Conservation (phyloP, 1,140 invertebrate genomes). For the Leptinotarsa texana region DNA sequence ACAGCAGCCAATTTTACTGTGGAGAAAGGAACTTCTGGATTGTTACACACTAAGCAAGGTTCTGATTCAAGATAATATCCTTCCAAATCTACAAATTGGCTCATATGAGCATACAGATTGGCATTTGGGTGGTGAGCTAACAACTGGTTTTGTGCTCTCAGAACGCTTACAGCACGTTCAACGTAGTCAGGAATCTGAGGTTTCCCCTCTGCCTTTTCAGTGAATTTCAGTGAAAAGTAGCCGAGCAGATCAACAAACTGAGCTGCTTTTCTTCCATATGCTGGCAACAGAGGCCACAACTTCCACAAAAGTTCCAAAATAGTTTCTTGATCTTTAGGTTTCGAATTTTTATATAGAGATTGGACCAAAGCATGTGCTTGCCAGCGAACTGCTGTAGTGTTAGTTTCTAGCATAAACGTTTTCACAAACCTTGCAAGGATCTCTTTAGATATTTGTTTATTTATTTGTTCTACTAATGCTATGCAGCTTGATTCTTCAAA, state of each 20-base stretch:
- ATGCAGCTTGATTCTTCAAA: conserved; percentile 74
- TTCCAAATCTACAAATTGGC: conserved; percentile 91
- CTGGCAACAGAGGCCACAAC: conserved; percentile 87
- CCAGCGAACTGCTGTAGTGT: conserved; percentile 91
- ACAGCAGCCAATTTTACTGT: conserved; percentile 92
- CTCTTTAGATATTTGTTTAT: conserved; percentile 68
- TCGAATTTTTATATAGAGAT: conserved; percentile 85
- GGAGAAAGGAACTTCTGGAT: conserved; percentile 90
- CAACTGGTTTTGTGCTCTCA: conserved; percentile 85
- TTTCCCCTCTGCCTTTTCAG: conserved; percentile 41
- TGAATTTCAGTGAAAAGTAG: conserved; percentile 51
- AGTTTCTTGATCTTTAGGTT: conserved; percentile 73
- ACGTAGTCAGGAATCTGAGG: conserved; percentile 73
- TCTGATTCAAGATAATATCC: conserved; percentile 96
- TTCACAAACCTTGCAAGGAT: conserved; percentile 81
- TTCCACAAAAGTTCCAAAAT: conserved; percentile 86
- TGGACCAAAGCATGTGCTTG: conserved; percentile 88
- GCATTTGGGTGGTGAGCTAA: conserved; percentile 92
- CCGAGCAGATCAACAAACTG: conserved; percentile 96
- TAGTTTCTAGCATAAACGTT: conserved; percentile 91
- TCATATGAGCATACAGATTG: conserved; percentile 87
- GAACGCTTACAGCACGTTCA: conserved; percentile 80
- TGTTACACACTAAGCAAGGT: conserved; percentile 96
- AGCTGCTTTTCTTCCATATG: conserved; percentile 89
- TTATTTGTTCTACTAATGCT: conserved; percentile 72